phyloP scores from a whole-genome alignment of 2,113 vertebrate genomes.

The Oophaga pumilio region DNA sequence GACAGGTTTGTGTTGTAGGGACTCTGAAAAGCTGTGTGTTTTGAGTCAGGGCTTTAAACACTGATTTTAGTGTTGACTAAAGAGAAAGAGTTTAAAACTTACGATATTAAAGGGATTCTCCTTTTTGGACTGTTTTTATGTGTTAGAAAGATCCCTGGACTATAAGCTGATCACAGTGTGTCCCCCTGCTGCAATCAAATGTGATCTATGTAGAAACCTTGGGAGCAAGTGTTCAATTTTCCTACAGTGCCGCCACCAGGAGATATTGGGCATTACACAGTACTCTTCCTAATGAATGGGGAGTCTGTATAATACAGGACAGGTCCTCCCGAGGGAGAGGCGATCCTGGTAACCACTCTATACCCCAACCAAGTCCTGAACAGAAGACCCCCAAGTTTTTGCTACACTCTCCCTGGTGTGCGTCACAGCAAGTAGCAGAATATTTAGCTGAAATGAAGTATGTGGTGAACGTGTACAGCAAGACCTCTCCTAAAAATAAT shows the following conservation, averaged over 20 bases:
- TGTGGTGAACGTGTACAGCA: background rate
- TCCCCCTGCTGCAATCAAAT: background rate
- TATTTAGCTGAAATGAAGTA: background rate
- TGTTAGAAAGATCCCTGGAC: too few species aligned
- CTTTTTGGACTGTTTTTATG: too few species aligned
- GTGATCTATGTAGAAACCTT: background rate
- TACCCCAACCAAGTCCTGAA: background rate
- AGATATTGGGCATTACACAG: background rate
- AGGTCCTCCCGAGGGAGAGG: background rate
- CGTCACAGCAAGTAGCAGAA: background rate
- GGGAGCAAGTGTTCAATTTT: background rate
- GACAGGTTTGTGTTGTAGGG: too few species aligned
- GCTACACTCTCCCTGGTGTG: background rate
- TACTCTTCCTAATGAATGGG: too few species aligned
- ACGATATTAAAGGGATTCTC: too few species aligned
- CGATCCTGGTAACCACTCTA: background rate
- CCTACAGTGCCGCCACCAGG: background rate
- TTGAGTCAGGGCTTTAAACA: too few species aligned
- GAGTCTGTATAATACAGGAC: background rate
- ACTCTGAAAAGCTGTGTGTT: too few species aligned
- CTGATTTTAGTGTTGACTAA: too few species aligned
- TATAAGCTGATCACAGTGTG: too few species aligned
- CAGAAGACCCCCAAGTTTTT: background rate
- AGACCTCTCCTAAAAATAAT: slow-evolving; percentile 36
- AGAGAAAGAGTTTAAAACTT: too few species aligned